Evolutionary conservation across 1,140 invertebrate species (phyloP), one percentile per base, ranked within the genome.

Genomic region (Anthonomus grandis): DNA sequence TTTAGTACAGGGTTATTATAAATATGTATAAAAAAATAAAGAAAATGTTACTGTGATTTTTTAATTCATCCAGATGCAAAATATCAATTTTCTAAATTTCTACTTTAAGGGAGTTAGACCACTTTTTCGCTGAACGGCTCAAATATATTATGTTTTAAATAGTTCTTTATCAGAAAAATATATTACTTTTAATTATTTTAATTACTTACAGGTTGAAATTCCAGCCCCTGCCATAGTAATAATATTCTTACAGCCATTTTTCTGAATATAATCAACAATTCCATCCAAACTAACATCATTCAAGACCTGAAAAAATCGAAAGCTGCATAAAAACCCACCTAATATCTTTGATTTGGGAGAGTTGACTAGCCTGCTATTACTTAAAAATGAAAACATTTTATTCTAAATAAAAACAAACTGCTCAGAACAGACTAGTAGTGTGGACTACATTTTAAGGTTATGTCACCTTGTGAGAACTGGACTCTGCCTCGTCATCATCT

Each of bases 221-320:
- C 95, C 95, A 64, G 94, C 94, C 50, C 94, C 94, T 59, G 92
- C 88, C 85, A 97, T 86, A 13, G 90, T 93, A 49, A 97, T 87
- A 46, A 97, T 86, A 65, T 94, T 94, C 73, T 85, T 87, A 67
- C 89, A 90, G 60, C 86, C 83, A 13, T 81, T 81, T 63, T 80
- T 81, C 60, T 89, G 80, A 48, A 92, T 90, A 65, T 85, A 89
- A 4, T 83, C 77, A 0, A 81, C 79, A 19, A 93, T 75, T 4
- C 85, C 89, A 68, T 89, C 83, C 36, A 91, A 67, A 23, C 72
- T 78, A 19, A 83, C 62, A 37, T 83, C 79, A 18, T 79, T 70
- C 31, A 84, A 67, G 36, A 83, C 72, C 76, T 78, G 46, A 42
- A 68, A 65, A 59, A 38, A 48, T 5, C 54, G 57, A 52, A 48